Evolutionary conservation across 2,113 vertebrate genomes (phyloP).

Genomic region (Syrrhaptes paradoxus): DNA sequence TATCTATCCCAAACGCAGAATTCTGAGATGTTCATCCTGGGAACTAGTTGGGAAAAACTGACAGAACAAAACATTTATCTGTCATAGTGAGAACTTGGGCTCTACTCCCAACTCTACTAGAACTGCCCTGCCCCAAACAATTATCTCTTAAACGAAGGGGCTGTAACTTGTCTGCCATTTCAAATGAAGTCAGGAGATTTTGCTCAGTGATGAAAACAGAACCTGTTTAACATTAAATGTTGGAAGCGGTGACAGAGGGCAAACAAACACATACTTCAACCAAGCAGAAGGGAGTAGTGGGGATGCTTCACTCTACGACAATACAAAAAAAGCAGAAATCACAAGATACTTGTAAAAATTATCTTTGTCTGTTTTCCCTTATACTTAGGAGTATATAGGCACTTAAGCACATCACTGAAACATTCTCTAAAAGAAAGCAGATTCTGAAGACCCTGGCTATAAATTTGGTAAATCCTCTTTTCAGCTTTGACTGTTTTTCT

Average conservation of each 20-base stretch:
- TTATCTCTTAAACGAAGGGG: not conserved
- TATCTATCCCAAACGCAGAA: not conserved
- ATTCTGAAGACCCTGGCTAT: not conserved
- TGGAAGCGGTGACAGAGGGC: not conserved
- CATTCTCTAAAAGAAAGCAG: not conserved
- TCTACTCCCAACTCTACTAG: not conserved
- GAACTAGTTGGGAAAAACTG: not conserved
- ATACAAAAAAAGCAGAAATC: not conserved
- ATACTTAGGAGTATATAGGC: not conserved
- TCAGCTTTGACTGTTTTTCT: not conserved
- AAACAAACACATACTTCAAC: not conserved
- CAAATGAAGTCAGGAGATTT: not conserved
- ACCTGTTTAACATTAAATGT: not conserved
- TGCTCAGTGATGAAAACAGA: not conserved
- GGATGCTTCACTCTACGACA: not conserved
- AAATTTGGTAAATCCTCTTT: not conserved
- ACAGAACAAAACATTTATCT: not conserved
- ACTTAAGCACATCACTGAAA: not conserved
- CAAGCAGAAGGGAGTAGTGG: not conserved
- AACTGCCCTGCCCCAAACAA: not conserved
- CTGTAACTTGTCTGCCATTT: not conserved
- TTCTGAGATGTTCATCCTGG: not conserved
- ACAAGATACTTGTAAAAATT: fast-evolving
- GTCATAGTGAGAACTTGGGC: not conserved
- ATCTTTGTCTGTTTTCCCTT: not conserved